phyloP scores from a whole-genome alignment of 2,888 invertebrate genomes.

The Ditula angustiorana region DNA sequence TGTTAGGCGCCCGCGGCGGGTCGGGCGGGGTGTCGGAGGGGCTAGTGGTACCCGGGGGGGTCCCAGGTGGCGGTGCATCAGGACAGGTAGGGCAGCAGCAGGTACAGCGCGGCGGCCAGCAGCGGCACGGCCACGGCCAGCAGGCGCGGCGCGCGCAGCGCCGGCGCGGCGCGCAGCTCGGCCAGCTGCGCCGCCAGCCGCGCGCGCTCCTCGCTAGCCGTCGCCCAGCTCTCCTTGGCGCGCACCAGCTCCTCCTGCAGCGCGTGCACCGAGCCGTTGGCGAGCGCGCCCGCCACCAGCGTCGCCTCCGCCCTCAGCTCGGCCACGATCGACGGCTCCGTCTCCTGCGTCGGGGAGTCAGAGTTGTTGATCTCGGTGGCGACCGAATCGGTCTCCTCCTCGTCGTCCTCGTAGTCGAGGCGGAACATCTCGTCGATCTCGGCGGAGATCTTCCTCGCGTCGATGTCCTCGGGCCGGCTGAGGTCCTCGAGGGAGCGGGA shows the following conservation, averaged over 20 bases:
- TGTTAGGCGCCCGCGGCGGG: slow-evolving; percentile 29
- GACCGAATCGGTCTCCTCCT: slow-evolving; percentile 73
- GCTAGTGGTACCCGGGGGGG: slow-evolving; percentile 80
- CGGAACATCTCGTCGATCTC: slow-evolving; percentile 81
- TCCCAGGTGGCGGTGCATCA: slow-evolving; percentile 87
- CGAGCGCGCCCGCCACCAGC: slow-evolving; percentile 55
- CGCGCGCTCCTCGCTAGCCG: slow-evolving; percentile 87
- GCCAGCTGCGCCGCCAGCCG: slow-evolving; percentile 86
- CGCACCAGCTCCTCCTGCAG: slow-evolving; percentile 90
- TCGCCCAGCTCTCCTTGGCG: slow-evolving; percentile 90
- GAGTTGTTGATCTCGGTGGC: slow-evolving; percentile 67
- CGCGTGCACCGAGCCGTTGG: slow-evolving; percentile 85
- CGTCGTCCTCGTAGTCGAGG: slow-evolving; percentile 75
- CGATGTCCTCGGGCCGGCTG: slow-evolving; percentile 51
- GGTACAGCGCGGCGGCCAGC: slow-evolving; percentile 83
- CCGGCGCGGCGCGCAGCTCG: slow-evolving; percentile 79
- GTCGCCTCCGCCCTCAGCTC: slow-evolving; percentile 33
- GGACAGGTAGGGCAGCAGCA: slow-evolving; percentile 86
- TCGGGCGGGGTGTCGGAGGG: slow-evolving; percentile 8
- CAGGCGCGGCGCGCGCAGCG: slow-evolving; percentile 83
- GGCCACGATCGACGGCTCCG: slow-evolving; percentile 33
- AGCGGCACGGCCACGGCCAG: slow-evolving; percentile 86
- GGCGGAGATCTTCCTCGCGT: slow-evolving; percentile 70
- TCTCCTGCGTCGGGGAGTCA: slow-evolving; percentile 26
- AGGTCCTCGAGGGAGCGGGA: slow-evolving; percentile 56